phyloP scores from a whole-genome alignment of 2,888 invertebrate genomes.

The Helicoverpa assulta region DNA sequence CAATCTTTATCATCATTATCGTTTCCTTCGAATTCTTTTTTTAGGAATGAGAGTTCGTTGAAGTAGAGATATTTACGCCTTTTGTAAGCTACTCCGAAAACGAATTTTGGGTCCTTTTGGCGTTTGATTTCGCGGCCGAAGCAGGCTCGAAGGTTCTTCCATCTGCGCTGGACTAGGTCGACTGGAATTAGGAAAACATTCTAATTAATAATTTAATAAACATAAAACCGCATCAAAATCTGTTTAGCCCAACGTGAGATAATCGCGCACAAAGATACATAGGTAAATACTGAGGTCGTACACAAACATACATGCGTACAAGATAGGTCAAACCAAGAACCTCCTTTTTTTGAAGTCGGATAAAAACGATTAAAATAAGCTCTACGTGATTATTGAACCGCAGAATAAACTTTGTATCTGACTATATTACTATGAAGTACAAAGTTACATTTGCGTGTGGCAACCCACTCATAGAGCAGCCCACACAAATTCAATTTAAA shows the following conservation, averaged over 20 bases:
- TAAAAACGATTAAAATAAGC: too few relatives aligned
- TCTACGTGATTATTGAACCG: not conserved
- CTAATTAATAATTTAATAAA: not conserved
- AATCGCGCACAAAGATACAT: too few relatives aligned
- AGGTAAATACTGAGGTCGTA: too few relatives aligned
- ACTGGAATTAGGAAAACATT: slow-evolving; percentile 20
- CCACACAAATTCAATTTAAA: too few relatives aligned
- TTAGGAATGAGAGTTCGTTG: slow-evolving; percentile 22
- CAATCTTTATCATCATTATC: not conserved
- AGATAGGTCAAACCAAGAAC: too few relatives aligned
- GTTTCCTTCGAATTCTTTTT: slow-evolving; percentile 1
- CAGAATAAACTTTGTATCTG: not conserved
- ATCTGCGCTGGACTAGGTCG: slow-evolving; percentile 13
- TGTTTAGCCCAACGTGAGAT: too few relatives aligned
- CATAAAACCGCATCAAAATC: too few relatives aligned
- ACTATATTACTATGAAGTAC: not conserved
- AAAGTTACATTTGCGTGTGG: too few relatives aligned
- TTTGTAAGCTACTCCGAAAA: slow-evolving; percentile 33
- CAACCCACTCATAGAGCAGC: too few relatives aligned
- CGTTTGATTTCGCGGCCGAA: slow-evolving; percentile 30
- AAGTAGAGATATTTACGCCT: slow-evolving; percentile 38
- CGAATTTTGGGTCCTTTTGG: slow-evolving; percentile 41
- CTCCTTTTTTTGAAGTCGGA: too few relatives aligned
- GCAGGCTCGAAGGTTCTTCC: slow-evolving; percentile 40
- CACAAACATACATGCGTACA: too few relatives aligned